phyloP scores from a whole-genome alignment of 2,888 invertebrate species.

The Luffia ferchaultella region DNA sequence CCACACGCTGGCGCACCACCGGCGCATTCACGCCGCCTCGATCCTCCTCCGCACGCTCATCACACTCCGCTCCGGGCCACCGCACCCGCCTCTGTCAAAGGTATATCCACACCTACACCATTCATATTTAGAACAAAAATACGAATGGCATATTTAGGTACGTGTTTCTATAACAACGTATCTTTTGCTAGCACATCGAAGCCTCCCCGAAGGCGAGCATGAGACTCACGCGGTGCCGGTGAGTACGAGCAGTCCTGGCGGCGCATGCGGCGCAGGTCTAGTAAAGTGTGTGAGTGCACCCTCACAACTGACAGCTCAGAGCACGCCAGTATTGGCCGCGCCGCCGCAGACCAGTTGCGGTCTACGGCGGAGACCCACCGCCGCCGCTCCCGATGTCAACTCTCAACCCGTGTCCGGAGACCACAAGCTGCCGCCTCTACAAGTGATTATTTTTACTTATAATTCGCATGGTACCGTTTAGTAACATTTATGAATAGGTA shows the following conservation, averaged over 20 bases:
- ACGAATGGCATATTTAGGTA: too few species aligned
- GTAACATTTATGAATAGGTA: too few species aligned
- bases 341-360: slow-evolving; percentile 67
- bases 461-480: too few species aligned
- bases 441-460: slow-evolving; percentile 30
- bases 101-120: neutral
- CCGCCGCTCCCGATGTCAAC: slow-evolving; percentile 27
- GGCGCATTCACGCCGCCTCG: slow-evolving; percentile 48
- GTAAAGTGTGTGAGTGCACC: slow-evolving; percentile 60
- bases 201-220: neutral
- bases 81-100: slow-evolving; percentile 31
- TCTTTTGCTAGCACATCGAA: neutral
- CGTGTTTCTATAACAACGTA: too few species aligned
- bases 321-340: slow-evolving; percentile 69
- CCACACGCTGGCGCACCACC: slow-evolving; percentile 25
- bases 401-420: slow-evolving; percentile 46
- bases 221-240: too few species aligned
- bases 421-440: slow-evolving; percentile 46
- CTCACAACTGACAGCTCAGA: slow-evolving; percentile 65
- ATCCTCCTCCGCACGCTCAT: slow-evolving; percentile 54
- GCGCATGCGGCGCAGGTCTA: slow-evolving; percentile 27
- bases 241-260: too few species aligned
- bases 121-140: neutral
- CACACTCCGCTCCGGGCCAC: slow-evolving; percentile 52
- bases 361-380: slow-evolving; percentile 34